Evolutionary conservation across 2,888 invertebrate genomes (phyloP), one percentile per base, ranked within the genome.

Genomic region (Chaetoderma sp.): DNA sequence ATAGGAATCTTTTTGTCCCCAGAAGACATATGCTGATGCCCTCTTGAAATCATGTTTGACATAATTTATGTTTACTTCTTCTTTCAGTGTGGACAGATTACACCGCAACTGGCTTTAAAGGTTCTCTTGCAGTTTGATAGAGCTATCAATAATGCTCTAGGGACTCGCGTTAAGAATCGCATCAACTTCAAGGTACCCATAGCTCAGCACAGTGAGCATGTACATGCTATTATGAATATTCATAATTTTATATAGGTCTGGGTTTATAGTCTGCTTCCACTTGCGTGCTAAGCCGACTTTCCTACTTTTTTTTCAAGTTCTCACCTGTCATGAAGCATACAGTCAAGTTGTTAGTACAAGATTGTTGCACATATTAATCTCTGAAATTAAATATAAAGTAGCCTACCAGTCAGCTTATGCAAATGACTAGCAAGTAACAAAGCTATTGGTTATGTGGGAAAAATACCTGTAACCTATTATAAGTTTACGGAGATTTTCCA

Each of bases 71-170:
- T 55, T 36, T 63, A 39, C 55, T 59, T 80, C 77, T 68, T 75
- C 76, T 91, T 91, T 70, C 88, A 96, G 96, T 94, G 93, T 90
- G 96, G 96, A 36, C 96, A 96, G 89, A 98, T 99, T 72, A 94
- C 97, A 23, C 95, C 96, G 10, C 92, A 93, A 72, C 88, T 99
- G 76, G 97, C 97, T 1, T 91, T 95, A 69, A 96, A 95, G 88
- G 96, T 99, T 39, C 89, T 99, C 66, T 88, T 96, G 60, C 96
- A 97, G 87, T 99, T 98, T 87, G 99, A 99, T 86, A 96, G 95
- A 88, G 94, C 95, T 63, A 97, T 99, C 78, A 99, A 98, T 87
- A 93, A 91, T 82, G 96, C 96, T 8, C 88, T 99, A 61, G 94
- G 96, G 36, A 94, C 78, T 33, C 83, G 88, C 70, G 96, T 98